Base-by-base conservation (phyloP, 2,113 vertebrate genomes). In the Thamnophis sirtalis region DNA sequence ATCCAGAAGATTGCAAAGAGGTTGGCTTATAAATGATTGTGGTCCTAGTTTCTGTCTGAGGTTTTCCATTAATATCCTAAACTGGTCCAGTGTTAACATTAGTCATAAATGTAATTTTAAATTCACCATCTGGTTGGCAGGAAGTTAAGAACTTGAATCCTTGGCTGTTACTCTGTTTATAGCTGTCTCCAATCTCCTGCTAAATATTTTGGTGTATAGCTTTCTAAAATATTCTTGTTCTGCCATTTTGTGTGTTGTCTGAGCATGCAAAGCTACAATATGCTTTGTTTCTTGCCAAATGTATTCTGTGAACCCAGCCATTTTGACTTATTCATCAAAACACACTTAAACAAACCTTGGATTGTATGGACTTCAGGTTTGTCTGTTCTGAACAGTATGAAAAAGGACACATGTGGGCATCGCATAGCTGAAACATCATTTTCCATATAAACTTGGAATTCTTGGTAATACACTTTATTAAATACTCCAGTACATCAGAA, bases 41-140 rank as follows among this genome's bases (percentile, higher is more conserved):
- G 91, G 91, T 88, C 51, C 86, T 92, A 80, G 51, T 92, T 88
- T 43, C 63, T 68, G 55, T 84, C 60, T 92, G 89, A 86, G 63
- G 54, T 88, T 93, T 93, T 84, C 63, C 92, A 85, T 73, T 56
- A 88, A 92, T 86, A 89, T 89, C 55, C 73, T 92, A 51, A 88
- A 56, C 85, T 88, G 54, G 86, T 93, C 22, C 60, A 58, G 86
- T 68, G 24, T 87, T 86, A 91, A 43, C 38, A 84, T 88, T 86
- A 87, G 28, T 90, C n/a, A 91, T 60, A 88, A 91, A 84, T 56
- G 22, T 91, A 93, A 58, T 84, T 91, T 50, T 84, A 84, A 56
- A 68, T 28, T 93, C 22, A 53, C 60, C 5, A 58, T 85, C 24
- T 84, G 86, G 43, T 90, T 92, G 63, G 89, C 86, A 91, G 60